phyloP scores from a whole-genome alignment of 2,113 vertebrate genomes.

The Cryptoleucopteryx plumbea region DNA sequence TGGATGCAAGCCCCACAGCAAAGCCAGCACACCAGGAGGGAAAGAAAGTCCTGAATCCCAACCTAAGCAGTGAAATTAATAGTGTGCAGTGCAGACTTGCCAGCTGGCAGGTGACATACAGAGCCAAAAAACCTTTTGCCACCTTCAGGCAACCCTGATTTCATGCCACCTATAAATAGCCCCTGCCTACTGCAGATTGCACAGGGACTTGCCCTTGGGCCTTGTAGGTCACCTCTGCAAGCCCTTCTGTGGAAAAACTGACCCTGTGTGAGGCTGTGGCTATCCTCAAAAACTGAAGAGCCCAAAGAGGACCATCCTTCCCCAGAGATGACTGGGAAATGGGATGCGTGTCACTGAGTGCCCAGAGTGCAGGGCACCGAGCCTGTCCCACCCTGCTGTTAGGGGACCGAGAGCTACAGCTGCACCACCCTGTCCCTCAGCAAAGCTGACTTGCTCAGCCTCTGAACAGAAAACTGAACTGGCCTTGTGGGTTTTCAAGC shows the following conservation, averaged over 20 bases:
- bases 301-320: background rate
- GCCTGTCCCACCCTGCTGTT: background rate
- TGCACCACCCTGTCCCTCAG: background rate
- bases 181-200: background rate
- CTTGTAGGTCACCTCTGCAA: background rate
- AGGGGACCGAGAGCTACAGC: background rate
- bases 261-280: background rate
- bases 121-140: background rate
- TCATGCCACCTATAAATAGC: background rate
- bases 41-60: background rate
- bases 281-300: background rate
- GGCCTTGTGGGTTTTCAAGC: background rate
- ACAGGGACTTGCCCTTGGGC: background rate
- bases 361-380: background rate
- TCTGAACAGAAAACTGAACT: background rate
- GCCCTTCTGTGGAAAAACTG: background rate
- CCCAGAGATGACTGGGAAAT: background rate
- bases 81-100: background rate
- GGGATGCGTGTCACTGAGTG: background rate
- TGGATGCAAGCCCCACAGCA: background rate
- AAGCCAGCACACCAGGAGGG: background rate
- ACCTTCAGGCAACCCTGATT: background rate
- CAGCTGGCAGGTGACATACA: background rate
- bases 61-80: background rate
- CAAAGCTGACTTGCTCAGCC: background rate